Base-by-base conservation (phyloP, 2,113 vertebrate species). In the Engraulis encrasicolus region DNA sequence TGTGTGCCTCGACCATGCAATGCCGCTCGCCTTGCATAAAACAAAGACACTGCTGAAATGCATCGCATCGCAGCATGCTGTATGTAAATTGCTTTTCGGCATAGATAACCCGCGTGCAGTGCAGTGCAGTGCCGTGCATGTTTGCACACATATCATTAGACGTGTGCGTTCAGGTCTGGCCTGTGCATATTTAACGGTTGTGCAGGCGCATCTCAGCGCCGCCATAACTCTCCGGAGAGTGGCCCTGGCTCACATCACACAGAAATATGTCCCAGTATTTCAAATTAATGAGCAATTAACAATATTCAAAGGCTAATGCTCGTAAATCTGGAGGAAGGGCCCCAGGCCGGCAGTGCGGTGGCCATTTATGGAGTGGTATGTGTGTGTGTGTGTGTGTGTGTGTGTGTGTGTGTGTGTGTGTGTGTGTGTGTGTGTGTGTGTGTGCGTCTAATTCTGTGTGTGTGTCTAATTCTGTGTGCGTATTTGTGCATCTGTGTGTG, bases 221-320 rank as follows among this genome's bases (percentile, higher is more conserved):
- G 80, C 45, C 23, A 88, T 85, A 86, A 87, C 81, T 85, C 45
- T 79, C 54, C 58, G 34, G 34, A 38, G 27, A 84, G 38, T 82
- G 71, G 38, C 88, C 86, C 83, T 85, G 80, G 81, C 74, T 87
- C 85, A 86, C 81, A 81, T 80, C 7, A 23, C 50, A 84, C 66
- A 87, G 52, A 85, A 80, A 80, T 78, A 79, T 81, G 81, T 81
- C 79, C 66, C 78, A 71, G 85, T 87, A 89, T 86, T 87, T 87
- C 86, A 87, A 27, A 88, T 77, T 80, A 88, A 87, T 81, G 78
- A 88, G 52, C 71, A 85, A 81, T 88, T 89, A 86, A 88, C 78
- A 85, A 50, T 84, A 84, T 84, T 86, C 85, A 86, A 86, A 86
- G 66, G 45, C 66, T 86, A 79, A 85, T 88, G 84, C 52, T 11